A percentile compares a stretch with the other conserved stretches of the same genome.
phyloP scores from a whole-genome alignment of 2,888 invertebrate genomes.

The Chelonus formosanus region DNA sequence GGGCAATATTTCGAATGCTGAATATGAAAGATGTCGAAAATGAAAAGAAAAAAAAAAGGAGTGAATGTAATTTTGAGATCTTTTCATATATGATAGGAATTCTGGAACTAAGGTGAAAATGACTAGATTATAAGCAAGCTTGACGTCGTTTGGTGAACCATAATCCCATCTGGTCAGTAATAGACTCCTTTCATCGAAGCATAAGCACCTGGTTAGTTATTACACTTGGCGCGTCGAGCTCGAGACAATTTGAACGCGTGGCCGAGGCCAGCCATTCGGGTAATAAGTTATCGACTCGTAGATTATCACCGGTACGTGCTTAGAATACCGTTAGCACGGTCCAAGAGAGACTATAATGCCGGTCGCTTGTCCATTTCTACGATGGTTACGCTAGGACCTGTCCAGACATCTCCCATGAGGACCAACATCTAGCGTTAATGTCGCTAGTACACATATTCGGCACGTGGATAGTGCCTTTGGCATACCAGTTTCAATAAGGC shows the following conservation, averaged over 20 bases:
- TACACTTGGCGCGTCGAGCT: constrained; percentile 31
- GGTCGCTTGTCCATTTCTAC: constrained; percentile 34
- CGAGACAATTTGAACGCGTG: constrained; percentile 42
- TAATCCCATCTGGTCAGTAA: constrained; percentile 29
- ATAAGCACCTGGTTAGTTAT: constrained; percentile 32
- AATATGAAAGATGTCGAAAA: too few species aligned
- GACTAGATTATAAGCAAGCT: neutral
- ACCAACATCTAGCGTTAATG: constrained; percentile 39
- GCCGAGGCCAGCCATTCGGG: constrained; percentile 36
- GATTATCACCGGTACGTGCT: constrained; percentile 45
- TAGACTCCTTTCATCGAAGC: constrained; percentile 37
- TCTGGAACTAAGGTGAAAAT: neutral
- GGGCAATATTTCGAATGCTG: too few species aligned
- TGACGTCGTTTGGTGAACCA: constrained; percentile 5
- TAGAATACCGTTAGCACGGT: constrained; percentile 39
- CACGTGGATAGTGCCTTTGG: constrained; percentile 15
- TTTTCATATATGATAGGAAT: too few species aligned
- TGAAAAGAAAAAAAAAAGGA: too few species aligned
- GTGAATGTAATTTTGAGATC: too few species aligned
- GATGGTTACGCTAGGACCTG: constrained; percentile 14
- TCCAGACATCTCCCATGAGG: constrained; percentile 28
- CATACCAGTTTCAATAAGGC: constrained; percentile 8
- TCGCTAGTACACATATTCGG: constrained; percentile 30
- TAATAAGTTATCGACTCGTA: constrained; percentile 47
- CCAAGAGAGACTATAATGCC: constrained; percentile 28